Evolutionary conservation across 2,888 invertebrate species (phyloP), one percentile per base, ranked within the genome.

Genomic region (Trissonchulus latispiculum): DNA sequence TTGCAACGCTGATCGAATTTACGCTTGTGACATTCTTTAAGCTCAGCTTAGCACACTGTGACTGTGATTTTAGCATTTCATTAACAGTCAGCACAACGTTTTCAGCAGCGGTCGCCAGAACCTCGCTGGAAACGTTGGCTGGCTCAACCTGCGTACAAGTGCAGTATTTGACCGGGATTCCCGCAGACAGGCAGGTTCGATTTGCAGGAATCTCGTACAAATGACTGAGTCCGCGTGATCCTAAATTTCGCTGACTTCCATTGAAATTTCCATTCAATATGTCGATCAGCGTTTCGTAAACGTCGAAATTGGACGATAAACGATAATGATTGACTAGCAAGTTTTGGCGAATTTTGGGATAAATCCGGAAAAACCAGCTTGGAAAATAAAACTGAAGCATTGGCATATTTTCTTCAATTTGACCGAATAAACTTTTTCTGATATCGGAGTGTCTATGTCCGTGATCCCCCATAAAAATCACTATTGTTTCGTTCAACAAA

Each of bases 91-190:
- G 15, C 8, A 68, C 33, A 31, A 68, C 28, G 8, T 2, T n/a
- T 33, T 68, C 15, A 8, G 69, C 28, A 23, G 36, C n/a, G 69
- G 33, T 68, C 15, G 36, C 35, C 8, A 8, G n/a, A 2, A 15
- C 2, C 69, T 32, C 15, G n/a, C 28, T 61, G 2, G 64, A n/a
- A n/a, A n/a, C n/a, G n/a, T n/a, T n/a, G n/a, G n/a, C n/a, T n/a
- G n/a, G n/a, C n/a, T n/a, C n/a, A n/a, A n/a, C n/a, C n/a, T n/a
- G n/a, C n/a, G n/a, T n/a, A 61, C 73, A 73, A 2, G 70, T 73
- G 73, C 73, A 73, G 71, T 48, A 61, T 8, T 73, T 69, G 1
- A 70, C 70, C 1, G 73, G 73, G 8, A 73, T 72, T 1, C 73
- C 73, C 2, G 73, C 73, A n/a, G 37, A 32, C 2, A 2, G 2